Conservation (phyloP, 1,140 invertebrate genomes). For the Orussus abietinus region DNA sequence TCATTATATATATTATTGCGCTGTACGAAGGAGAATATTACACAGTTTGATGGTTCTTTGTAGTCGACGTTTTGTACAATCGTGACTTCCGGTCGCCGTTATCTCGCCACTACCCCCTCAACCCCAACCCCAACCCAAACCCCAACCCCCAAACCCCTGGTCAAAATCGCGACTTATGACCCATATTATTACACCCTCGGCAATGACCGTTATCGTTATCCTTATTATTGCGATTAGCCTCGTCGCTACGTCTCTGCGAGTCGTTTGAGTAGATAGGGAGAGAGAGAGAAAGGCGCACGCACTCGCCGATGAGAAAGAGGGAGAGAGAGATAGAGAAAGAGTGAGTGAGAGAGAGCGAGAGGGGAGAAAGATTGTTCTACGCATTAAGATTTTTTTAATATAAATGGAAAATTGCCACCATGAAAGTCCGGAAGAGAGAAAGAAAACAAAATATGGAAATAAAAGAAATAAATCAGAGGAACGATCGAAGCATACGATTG, state of each 20-base stretch:
- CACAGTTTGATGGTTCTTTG: conserved; percentile 40
- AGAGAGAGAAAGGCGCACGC: no score
- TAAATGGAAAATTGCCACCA: conserved; percentile 26
- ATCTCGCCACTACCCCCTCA: no score
- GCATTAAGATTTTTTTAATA: conserved; percentile 49
- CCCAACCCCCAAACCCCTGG: no score
- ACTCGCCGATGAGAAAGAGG: no score
- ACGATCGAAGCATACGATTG: conserved; percentile 45
- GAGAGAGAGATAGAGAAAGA: conserved; percentile 3
- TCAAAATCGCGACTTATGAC: conserved; percentile 20
- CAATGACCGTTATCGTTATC: neutral
- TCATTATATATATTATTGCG: conserved; percentile 24
- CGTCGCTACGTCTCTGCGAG: no score
- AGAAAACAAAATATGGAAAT: conserved; percentile 25
- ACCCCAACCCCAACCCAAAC: no score
- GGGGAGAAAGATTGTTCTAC: conserved; percentile 35
- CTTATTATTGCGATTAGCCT: neutral
- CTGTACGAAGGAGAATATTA: conserved; percentile 21
- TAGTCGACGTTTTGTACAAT: conserved; percentile 43
- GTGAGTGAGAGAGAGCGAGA: neutral
- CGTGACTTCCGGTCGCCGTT: no score
- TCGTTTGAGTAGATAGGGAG: conserved; percentile 44
- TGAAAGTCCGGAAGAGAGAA: conserved; percentile 19
- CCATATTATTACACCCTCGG: conserved; percentile 20
- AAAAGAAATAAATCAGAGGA: conserved; percentile 44